phyloP scores from a whole-genome alignment of 2,888 invertebrate species.

The Flexamia atlantica region DNA sequence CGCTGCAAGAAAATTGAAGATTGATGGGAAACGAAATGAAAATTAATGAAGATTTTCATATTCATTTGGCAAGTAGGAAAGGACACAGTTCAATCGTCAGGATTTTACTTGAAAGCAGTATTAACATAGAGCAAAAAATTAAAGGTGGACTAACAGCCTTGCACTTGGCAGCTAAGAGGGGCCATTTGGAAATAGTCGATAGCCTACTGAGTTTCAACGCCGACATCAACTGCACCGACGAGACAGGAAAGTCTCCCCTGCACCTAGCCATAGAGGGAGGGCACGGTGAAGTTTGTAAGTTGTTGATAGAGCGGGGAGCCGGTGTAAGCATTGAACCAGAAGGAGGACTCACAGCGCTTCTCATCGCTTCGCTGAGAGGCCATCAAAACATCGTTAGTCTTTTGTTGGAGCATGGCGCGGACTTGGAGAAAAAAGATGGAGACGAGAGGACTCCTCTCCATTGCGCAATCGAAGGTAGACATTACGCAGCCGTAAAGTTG shows the following conservation, averaged over 20 bases:
- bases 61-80: slow-evolving; percentile 54
- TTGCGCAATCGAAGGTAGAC: slow-evolving; percentile 51
- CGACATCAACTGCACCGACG: slow-evolving; percentile 49
- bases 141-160: slow-evolving; percentile 50
- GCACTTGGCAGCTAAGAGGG: slow-evolving; percentile 52
- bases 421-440: slow-evolving; percentile 43
- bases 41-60: not conserved
- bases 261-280: slow-evolving; percentile 45
- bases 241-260: slow-evolving; percentile 44
- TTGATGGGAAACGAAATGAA: not conserved
- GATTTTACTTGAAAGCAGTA: slow-evolving; percentile 41
- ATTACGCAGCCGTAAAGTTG: slow-evolving; percentile 7
- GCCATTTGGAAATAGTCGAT: slow-evolving; percentile 52
- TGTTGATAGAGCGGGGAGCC: slow-evolving; percentile 48
- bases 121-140: slow-evolving; percentile 27
- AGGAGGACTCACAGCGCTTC: slow-evolving; percentile 26
- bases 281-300: not conserved
- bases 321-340: slow-evolving; percentile 2
- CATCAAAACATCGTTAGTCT: slow-evolving; percentile 31
- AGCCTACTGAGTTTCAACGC: slow-evolving; percentile 34
- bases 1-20: not conserved
- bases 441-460: slow-evolving; percentile 49
- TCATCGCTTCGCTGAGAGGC: slow-evolving; percentile 56
- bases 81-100: slow-evolving; percentile 30
- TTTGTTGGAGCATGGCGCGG: slow-evolving; percentile 43